Conservation (phyloP, 2,113 vertebrate species). For the Sphaerodactylus townsendi region DNA sequence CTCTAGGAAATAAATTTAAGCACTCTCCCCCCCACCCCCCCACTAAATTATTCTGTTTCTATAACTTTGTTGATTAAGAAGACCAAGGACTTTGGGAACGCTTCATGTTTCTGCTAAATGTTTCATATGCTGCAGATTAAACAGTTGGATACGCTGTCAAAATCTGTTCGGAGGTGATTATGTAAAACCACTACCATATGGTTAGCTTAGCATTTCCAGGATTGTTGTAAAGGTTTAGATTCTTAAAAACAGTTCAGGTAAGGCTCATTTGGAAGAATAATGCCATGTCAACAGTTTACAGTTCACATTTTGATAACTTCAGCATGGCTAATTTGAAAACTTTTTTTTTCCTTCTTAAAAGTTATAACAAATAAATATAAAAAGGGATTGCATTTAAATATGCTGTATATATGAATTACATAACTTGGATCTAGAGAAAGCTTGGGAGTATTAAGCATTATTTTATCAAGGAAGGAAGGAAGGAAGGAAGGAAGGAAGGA, state of each 20-base stretch:
- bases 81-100: background rate
- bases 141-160: slow-evolving; percentile 40
- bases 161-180: slow-evolving; percentile 35
- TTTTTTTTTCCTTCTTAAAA: slow-evolving; percentile 18
- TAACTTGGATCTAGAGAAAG: too few relatives aligned
- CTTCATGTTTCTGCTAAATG: slow-evolving; percentile 45
- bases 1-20: background rate
- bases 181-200: slow-evolving; percentile 40
- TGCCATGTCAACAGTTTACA: slow-evolving; percentile 6
- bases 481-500: too few relatives aligned
- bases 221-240: background rate
- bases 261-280: slow-evolving; percentile 10
- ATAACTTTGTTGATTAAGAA: slow-evolving; percentile 31
- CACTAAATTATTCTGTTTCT: slow-evolving; percentile 1
- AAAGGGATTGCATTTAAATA: background rate
- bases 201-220: slow-evolving; percentile 1
- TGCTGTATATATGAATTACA: background rate
- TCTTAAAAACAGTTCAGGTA: slow-evolving; percentile 24
- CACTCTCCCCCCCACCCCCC: background rate
- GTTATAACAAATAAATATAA: slow-evolving; percentile 17
- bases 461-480: too few relatives aligned
- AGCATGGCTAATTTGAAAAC: background rate
- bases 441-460: too few relatives aligned
- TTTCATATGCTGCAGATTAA: slow-evolving; percentile 41
- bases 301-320: slow-evolving; percentile 29